Percentiles rank a stretch among this genome's conserved stretches.
phyloP scores from a whole-genome alignment of 2,888 invertebrate genomes.

The Poecilobothrus nobilitatus region DNA sequence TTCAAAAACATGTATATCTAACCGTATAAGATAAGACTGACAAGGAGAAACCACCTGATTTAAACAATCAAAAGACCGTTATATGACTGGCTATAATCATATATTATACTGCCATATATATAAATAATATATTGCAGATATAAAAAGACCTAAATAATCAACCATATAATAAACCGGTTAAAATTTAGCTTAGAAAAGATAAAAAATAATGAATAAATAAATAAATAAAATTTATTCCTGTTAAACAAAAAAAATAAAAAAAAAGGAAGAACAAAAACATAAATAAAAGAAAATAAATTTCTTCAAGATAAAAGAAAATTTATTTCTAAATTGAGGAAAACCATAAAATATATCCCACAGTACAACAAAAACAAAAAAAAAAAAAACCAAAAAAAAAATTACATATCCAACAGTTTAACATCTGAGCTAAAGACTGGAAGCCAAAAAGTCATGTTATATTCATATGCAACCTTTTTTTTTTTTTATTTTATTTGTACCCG shows the following conservation, averaged over 20 bases:
- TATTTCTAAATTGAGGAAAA: background rate
- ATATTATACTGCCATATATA: too few relatives aligned
- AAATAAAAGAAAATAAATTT: background rate
- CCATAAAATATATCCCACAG: background rate
- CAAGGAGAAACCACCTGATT: too few relatives aligned
- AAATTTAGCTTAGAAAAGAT: background rate
- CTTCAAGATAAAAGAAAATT: background rate
- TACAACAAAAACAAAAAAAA: background rate
- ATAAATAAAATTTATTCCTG: background rate
- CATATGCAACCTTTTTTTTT: too few relatives aligned
- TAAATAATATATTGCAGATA: too few relatives aligned
- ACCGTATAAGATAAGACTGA: too few relatives aligned
- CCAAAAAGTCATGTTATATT: conserved; percentile 10
- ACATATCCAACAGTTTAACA: background rate
- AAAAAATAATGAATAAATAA: background rate
- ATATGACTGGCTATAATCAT: too few relatives aligned
- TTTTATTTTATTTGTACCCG: background rate
- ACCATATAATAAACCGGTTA: background rate
- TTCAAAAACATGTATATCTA: too few relatives aligned
- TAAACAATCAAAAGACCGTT: too few relatives aligned
- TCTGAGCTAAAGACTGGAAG: conserved; percentile 10
- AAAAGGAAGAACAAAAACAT: background rate
- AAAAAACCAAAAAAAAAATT: too few relatives aligned
- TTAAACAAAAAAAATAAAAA: background rate
- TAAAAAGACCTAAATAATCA: too few relatives aligned